phyloP scores from a whole-genome alignment of 2,113 vertebrate species.

The Galbula dea region DNA sequence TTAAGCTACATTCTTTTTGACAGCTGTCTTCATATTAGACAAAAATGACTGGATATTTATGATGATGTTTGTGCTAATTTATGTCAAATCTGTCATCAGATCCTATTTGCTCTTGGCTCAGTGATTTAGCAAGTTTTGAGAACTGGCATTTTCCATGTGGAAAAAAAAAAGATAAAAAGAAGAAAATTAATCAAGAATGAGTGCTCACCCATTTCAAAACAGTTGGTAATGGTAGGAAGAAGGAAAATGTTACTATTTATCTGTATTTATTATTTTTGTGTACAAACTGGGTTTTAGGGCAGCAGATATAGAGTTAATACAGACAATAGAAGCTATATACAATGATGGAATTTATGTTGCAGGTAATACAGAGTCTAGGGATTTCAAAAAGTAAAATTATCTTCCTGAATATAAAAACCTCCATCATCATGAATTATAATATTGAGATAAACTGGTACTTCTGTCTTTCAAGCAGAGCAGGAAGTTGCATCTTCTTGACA shows the following conservation, averaged over 20 bases:
- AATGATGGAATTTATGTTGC: background rate
- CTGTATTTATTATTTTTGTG: background rate
- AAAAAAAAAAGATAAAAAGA: no score
- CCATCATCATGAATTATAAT: background rate
- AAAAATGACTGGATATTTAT: background rate
- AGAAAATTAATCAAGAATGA: background rate
- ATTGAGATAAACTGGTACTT: background rate
- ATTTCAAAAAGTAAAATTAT: background rate
- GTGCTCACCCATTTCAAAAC: background rate
- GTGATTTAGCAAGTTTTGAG: background rate
- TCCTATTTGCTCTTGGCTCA: background rate
- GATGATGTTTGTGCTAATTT: background rate
- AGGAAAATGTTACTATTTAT: background rate
- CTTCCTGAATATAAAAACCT: background rate
- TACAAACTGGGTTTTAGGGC: background rate
- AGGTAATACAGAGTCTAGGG: background rate
- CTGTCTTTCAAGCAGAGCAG: background rate
- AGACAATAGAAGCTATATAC: background rate
- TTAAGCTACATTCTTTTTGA: background rate
- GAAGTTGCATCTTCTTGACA: background rate
- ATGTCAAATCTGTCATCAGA: background rate
- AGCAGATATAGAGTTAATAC: background rate
- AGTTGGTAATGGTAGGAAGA: background rate
- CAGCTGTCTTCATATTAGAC: background rate
- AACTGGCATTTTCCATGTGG: accelerated